These are phyloP conservation scores for Aphidoletes aphidimyza DNA, from an alignment of 2,888 invertebrate species.

Conservation along the genomic window DNA sequence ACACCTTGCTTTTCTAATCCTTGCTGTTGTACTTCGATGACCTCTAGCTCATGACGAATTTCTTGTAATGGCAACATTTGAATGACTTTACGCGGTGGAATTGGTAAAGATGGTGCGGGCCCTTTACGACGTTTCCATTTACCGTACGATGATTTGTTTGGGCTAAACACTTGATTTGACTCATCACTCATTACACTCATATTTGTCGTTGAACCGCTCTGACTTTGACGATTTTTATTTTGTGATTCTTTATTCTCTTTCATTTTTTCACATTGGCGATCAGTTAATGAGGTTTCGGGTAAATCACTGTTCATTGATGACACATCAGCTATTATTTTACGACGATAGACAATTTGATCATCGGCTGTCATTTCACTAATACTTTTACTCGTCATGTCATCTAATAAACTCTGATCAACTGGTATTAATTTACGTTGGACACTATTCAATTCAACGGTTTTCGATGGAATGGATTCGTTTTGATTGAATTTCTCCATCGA, in stretches of 20 bases:
- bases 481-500: background rate
- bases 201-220: constrained; percentile 56
- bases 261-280: constrained; percentile 68
- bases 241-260: constrained; percentile 72
- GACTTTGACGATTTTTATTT: constrained; percentile 68
- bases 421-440: constrained; percentile 60
- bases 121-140: constrained; percentile 82
- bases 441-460: background rate
- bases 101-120: constrained; percentile 82
- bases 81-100: constrained; percentile 74
- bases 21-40: constrained; percentile 87
- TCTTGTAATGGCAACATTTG: constrained; percentile 72
- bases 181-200: constrained; percentile 61
- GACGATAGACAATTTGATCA: constrained; percentile 62
- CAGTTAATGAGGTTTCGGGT: constrained; percentile 58
- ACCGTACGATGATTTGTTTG: constrained; percentile 73
- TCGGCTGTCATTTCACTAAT: constrained; percentile 58
- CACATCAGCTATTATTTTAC: constrained; percentile 60
- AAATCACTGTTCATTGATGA: background rate
- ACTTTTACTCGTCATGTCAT: constrained; percentile 58
- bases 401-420: constrained; percentile 60
- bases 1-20: constrained; percentile 91
- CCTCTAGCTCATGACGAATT: constrained; percentile 77
- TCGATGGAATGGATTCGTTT: background rate
- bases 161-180: constrained; percentile 59